Evolutionary conservation across 1,140 invertebrate species (phyloP), one percentile per base, ranked within the genome.

Genomic region (Drosophila quadrilineata): DNA sequence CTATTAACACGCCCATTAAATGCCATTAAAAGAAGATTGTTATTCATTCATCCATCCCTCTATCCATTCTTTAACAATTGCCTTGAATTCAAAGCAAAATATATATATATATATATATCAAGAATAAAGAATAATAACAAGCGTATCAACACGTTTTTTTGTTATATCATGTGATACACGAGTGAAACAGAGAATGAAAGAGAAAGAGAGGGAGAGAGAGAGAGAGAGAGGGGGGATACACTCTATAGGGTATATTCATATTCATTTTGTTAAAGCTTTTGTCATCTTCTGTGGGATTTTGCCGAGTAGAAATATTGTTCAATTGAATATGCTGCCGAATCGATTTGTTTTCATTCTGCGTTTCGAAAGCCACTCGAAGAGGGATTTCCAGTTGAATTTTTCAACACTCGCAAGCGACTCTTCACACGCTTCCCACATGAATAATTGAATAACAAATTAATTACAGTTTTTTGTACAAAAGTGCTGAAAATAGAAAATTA

Each of bases 1-100:
- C 41, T 31, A 36, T 65, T 58, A 49, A 50, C 62, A 33, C 45
- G 6, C 3, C 21, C 45, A 50, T 68, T 49, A 50, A 56, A 48
- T 43, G 65, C 49, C 54, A 63, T 63, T 49, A 63, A 63, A 67
- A 57, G 35, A 19, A 22, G n/a, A n/a, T n/a, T n/a, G n/a, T n/a
- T n/a, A n/a, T n/a, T n/a, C 41, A 48, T 64, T 49, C 24, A 48
- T 41, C 36, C 43, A 31, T 14, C 31, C 22, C 12, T 36, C 33
- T n/a, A 26, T 33, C n/a, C 31, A 3, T 56, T 53, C 14, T 35
- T 36, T 29, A 38, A 63, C 41, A 64, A 22, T 46, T 16, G 31
- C 49, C 58, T 45, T 54, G 46, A 40, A 40, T 35, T 22, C 26
- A 45, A 53, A 28, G 22, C 6, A 4, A 19, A 31, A n/a, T n/a